These are phyloP conservation scores for Gymnocephalus cernua DNA, from an alignment of 2,113 vertebrate species.

Conservation along the genomic window DNA sequence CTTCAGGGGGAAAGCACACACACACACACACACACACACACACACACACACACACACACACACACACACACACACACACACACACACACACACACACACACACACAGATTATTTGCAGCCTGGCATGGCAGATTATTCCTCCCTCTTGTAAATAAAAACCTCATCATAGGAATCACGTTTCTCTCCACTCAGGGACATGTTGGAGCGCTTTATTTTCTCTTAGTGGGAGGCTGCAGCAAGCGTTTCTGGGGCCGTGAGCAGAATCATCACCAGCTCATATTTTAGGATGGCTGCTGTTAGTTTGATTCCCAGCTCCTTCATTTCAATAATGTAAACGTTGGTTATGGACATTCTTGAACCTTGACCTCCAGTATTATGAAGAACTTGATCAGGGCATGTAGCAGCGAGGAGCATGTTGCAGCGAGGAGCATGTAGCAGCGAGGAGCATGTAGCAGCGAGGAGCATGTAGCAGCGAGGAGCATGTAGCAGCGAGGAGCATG, in stretches of 20 bases:
- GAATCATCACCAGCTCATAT: not conserved
- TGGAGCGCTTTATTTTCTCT: constrained; percentile 16
- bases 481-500: too few species aligned
- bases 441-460: too few species aligned
- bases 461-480: too few species aligned
- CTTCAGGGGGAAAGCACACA: not conserved
- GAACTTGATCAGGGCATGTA: too few species aligned
- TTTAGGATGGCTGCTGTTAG: not conserved
- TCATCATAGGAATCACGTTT: constrained; percentile 54
- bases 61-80: not conserved
- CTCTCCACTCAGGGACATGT: constrained; percentile 26
- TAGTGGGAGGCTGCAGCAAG: not conserved
- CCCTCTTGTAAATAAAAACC: constrained; percentile 64
- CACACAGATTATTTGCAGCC: constrained; percentile 64
- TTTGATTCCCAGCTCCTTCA: not conserved
- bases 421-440: too few species aligned
- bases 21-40: not conserved
- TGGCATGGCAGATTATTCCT: constrained; percentile 66
- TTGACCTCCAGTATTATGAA: too few species aligned
- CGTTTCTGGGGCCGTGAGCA: not conserved
- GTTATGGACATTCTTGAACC: too few species aligned
- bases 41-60: not conserved
- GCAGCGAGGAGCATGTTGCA: too few species aligned
- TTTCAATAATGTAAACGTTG: too few species aligned
- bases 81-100: constrained; percentile 16